Conservation (phyloP, 1,140 invertebrate genomes). For the Sogatella furcifera region DNA sequence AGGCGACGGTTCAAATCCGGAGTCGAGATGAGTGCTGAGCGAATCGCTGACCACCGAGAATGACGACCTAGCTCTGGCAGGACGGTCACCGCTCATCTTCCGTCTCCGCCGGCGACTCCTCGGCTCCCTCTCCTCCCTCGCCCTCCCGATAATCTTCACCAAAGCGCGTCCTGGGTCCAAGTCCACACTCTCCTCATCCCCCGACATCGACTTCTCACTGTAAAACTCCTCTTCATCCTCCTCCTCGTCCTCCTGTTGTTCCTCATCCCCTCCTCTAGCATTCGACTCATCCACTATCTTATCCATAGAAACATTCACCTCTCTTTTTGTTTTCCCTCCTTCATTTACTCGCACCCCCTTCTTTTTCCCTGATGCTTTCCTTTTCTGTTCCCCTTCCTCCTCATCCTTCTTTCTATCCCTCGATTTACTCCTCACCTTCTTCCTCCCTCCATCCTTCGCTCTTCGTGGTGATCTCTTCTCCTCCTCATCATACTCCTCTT, state of each 20-base stretch:
- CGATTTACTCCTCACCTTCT: slow-evolving; percentile 4
- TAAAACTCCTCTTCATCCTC: slow-evolving; percentile 15
- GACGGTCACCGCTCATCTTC: neutral
- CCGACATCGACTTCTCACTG: neutral
- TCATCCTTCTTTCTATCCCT: neutral
- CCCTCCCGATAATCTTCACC: slow-evolving; percentile 25
- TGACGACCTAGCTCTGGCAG: neutral
- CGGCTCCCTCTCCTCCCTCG: slow-evolving; percentile 20
- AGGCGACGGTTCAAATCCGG: slow-evolving; percentile 22
- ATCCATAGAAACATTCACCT: slow-evolving; percentile 13
- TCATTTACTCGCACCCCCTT: slow-evolving; percentile 5
- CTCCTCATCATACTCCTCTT: slow-evolving; percentile 11
- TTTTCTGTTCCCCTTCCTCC: slow-evolving; percentile 4
- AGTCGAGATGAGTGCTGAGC: slow-evolving; percentile 14
- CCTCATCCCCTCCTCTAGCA: slow-evolving; percentile 17
- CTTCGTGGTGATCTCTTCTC: slow-evolving; percentile 11
- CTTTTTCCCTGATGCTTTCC: neutral
- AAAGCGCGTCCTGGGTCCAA: slow-evolving; percentile 11
- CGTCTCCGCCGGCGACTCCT: slow-evolving; percentile 1
- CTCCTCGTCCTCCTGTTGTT: slow-evolving; percentile 30
- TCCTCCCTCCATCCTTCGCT: slow-evolving; percentile 3
- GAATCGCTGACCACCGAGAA: neutral
- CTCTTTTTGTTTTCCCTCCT: slow-evolving; percentile 5
- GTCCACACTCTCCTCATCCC: neutral
- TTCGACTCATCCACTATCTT: slow-evolving; percentile 12